Percentiles rank a stretch among this genome's conserved stretches.
phyloP scores from a whole-genome alignment of 1,140 invertebrate species.

The Geopemphigus sp. region DNA sequence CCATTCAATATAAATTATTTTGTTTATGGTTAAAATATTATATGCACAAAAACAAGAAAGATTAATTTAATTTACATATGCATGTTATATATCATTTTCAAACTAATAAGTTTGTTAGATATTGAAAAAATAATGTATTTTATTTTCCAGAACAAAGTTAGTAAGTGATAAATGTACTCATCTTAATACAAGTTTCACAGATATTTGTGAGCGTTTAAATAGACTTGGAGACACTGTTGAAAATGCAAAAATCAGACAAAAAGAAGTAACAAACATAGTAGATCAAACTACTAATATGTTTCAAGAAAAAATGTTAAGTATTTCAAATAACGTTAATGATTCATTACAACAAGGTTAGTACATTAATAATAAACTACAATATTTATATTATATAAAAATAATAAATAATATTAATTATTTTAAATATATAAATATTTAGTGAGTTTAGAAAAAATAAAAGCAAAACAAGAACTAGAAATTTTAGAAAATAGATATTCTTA shows the following conservation, averaged over 20 bases:
- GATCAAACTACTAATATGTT: constrained; percentile 28
- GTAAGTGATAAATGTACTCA: neutral
- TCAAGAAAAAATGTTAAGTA: constrained; percentile 20
- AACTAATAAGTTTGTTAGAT: neutral
- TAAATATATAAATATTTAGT: neutral
- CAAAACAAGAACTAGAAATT: constrained; percentile 5
- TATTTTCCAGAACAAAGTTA: constrained; percentile 1
- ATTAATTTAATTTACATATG: too few species aligned
- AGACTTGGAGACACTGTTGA: constrained; percentile 1
- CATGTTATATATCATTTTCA: neutral
- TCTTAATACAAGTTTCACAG: constrained; percentile 4
- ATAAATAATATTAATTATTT: neutral
- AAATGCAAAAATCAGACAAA: constrained; percentile 20
- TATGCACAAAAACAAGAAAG: too few species aligned
- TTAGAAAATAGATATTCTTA: constrained; percentile 17
- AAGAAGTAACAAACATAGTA: neutral
- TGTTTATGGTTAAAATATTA: too few species aligned
- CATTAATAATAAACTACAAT: neutral
- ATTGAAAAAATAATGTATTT: too few species aligned
- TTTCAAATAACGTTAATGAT: constrained; percentile 17
- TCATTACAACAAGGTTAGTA: constrained; percentile 19
- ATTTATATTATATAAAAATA: neutral
- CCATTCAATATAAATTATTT: too few species aligned
- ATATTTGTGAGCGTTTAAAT: constrained; percentile 34
- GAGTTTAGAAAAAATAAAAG: constrained; percentile 13